These are phyloP conservation scores for Sylvilagus bachmani DNA, from an alignment of 2,113 vertebrate species.

Conservation along the genomic window DNA sequence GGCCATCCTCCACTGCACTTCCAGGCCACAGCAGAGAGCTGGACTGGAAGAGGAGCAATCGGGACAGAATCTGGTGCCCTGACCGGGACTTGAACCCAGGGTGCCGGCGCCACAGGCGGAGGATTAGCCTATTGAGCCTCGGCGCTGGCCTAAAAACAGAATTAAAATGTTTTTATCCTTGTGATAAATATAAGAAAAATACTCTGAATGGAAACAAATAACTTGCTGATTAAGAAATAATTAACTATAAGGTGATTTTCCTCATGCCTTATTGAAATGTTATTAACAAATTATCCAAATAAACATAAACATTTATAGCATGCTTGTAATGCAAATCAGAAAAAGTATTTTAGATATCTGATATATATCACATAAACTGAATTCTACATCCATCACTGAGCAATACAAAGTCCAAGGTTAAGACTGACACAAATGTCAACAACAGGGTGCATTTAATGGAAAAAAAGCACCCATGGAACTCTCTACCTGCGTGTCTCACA, in stretches of 20 bases:
- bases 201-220: conserved; percentile 2
- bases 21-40: no score
- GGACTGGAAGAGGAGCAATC: no score
- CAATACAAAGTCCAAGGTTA: background rate
- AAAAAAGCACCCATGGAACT: background rate
- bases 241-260: conserved; percentile 27
- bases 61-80: no score
- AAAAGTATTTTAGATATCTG: background rate
- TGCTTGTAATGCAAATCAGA: background rate
- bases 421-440: background rate
- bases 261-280: background rate
- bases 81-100: no score
- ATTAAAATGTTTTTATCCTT: background rate
- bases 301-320: background rate
- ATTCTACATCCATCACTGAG: background rate
- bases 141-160: background rate
- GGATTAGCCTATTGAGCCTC: background rate
- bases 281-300: background rate
- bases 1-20: no score
- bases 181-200: conserved; percentile 28
- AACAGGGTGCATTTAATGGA: background rate
- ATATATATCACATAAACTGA: background rate
- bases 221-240: background rate
- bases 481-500: background rate
- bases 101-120: no score